Conservation (phyloP, 2,888 invertebrate genomes). For the Synergus umbraculus region DNA sequence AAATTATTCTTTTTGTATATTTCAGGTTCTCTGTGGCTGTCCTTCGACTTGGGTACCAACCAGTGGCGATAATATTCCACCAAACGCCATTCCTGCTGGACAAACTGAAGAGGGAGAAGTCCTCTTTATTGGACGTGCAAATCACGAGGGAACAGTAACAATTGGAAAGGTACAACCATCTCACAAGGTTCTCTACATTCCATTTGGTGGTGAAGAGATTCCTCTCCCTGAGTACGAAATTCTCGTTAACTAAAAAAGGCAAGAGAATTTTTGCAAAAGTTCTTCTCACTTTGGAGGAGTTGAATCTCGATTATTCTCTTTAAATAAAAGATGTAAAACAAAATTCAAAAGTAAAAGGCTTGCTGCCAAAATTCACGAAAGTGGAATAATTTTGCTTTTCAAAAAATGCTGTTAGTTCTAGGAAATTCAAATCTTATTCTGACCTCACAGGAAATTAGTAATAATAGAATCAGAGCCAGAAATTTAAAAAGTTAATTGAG, state of each 20-base stretch:
- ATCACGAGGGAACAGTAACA: constrained; percentile 87
- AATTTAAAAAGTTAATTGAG: background rate
- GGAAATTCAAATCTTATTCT: background rate
- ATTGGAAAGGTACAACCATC: constrained; percentile 91
- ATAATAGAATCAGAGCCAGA: background rate
- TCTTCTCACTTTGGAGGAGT: background rate
- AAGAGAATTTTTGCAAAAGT: constrained; percentile 28
- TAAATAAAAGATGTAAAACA: background rate
- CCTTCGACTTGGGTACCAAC: constrained; percentile 80
- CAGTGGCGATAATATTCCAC: constrained; percentile 83
- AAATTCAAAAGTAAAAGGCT: background rate
- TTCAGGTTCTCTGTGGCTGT: constrained; percentile 76
- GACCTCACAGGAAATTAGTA: background rate
- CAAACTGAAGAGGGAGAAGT: constrained; percentile 88
- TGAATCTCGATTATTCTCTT: constrained; percentile 5
- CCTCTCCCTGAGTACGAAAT: constrained; percentile 90
- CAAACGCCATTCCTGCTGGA: constrained; percentile 86
- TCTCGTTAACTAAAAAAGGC: constrained; percentile 78
- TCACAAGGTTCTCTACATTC: constrained; percentile 90
- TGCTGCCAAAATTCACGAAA: background rate
- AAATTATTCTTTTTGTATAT: background rate
- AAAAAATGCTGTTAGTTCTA: background rate
- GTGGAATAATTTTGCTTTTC: constrained; percentile 11
- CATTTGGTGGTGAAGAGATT: constrained; percentile 88
- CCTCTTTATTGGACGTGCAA: constrained; percentile 87